phyloP scores from a whole-genome alignment of 1,140 invertebrate genomes.

The Agraylea sexmaculata region DNA sequence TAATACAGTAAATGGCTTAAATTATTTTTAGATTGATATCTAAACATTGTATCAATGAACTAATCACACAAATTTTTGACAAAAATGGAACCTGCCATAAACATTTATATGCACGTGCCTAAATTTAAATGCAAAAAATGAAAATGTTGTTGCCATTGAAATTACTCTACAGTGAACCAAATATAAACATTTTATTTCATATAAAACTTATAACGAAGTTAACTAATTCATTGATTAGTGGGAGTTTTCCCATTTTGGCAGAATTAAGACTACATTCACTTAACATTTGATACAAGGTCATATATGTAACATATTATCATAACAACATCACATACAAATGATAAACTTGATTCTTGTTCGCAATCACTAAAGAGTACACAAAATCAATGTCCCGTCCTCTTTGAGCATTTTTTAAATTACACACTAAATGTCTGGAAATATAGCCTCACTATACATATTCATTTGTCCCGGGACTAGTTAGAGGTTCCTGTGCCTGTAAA shows the following conservation, averaged over 20 bases:
- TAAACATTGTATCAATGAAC: not conserved
- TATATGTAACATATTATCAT: too few relatives aligned
- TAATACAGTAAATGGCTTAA: not conserved
- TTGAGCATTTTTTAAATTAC: slow-evolving; percentile 16
- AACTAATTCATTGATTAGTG: not conserved
- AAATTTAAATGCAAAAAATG: too few relatives aligned
- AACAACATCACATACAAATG: too few relatives aligned
- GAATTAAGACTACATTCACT: slow-evolving; percentile 12
- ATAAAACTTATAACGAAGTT: not conserved
- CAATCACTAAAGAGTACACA: too few relatives aligned
- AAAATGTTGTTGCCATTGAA: too few relatives aligned
- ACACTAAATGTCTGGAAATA: slow-evolving; percentile 16
- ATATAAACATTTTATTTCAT: not conserved
- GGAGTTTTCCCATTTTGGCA: slow-evolving; percentile 9
- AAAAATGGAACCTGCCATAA: not conserved
- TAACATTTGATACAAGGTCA: too few relatives aligned
- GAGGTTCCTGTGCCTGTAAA: slow-evolving; percentile 58
- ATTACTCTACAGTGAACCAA: too few relatives aligned
- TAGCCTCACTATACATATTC: slow-evolving; percentile 47
- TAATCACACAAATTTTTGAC: not conserved
- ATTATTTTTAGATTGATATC: slow-evolving; percentile 1
- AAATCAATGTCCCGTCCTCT: not conserved
- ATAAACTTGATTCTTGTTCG: too few relatives aligned
- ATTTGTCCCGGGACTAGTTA: slow-evolving; percentile 57
- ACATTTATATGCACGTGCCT: too few relatives aligned